Conservation (phyloP, 2,888 invertebrate species). For the Epinotia nisella region DNA sequence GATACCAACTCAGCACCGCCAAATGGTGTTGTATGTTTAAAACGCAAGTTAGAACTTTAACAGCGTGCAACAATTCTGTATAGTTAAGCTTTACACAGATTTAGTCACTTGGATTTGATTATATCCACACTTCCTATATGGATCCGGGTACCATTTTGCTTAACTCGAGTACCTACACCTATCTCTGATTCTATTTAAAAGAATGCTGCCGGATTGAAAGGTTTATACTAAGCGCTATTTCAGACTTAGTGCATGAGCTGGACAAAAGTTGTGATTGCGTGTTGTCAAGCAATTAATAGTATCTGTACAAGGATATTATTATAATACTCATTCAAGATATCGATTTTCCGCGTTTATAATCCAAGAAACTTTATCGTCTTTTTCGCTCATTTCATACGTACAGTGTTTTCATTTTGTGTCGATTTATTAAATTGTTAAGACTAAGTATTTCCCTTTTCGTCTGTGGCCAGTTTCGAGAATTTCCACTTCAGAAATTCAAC, state of each 20-base stretch:
- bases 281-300: background rate
- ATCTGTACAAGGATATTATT: background rate
- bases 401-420: too few species aligned
- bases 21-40: too few species aligned
- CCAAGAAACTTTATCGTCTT: too few species aligned
- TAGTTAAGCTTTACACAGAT: conserved; percentile 17
- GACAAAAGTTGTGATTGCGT: background rate
- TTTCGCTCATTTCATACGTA: too few species aligned
- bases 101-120: conserved; percentile 24
- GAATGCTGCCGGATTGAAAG: conserved; percentile 31
- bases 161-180: background rate
- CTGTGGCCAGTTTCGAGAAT: too few species aligned
- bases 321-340: background rate
- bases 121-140: background rate
- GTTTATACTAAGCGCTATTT: conserved; percentile 34
- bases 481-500: too few species aligned
- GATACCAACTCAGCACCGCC: too few species aligned
- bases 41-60: too few species aligned
- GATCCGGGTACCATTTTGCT: conserved; percentile 18
- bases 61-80: background rate
- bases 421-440: too few species aligned
- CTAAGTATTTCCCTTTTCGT: too few species aligned
- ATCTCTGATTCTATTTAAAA: conserved; percentile 33
- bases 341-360: too few species aligned
- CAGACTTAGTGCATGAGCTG: conserved; percentile 9